Percentiles rank a stretch among this genome's conserved stretches.
phyloP scores from a whole-genome alignment of 2,113 vertebrate genomes.

The Ptyas mucosa region DNA sequence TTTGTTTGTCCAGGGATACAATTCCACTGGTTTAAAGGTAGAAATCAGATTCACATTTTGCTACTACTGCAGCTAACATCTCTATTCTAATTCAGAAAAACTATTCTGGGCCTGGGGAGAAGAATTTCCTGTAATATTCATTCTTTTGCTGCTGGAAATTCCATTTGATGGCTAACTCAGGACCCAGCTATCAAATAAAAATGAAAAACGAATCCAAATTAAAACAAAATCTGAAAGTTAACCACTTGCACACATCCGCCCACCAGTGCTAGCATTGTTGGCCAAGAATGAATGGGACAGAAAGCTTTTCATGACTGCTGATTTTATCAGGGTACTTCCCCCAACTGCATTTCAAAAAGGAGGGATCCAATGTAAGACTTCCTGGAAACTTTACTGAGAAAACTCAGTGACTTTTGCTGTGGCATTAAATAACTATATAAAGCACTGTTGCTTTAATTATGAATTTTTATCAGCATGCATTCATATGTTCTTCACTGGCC shows the following conservation, averaged over 20 bases:
- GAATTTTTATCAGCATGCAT: neutral
- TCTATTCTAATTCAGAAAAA: no score
- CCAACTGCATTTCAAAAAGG: neutral
- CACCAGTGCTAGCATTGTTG: no score
- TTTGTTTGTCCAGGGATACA: neutral
- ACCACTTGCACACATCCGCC: neutral
- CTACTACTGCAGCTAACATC: no score
- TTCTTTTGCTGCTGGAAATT: no score
- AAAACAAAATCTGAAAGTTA: neutral
- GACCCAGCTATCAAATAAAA: neutral
- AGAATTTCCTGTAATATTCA: no score
- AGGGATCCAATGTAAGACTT: neutral
- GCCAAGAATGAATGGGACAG: neutral
- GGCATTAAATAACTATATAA: neutral
- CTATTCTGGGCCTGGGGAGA: no score
- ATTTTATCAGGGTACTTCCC: neutral
- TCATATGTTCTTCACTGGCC: neutral
- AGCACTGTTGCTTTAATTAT: neutral
- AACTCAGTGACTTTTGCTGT: neutral
- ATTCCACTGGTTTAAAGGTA: no score
- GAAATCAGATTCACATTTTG: no score
- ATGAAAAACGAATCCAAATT: neutral
- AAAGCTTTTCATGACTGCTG: neutral
- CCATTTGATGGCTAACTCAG: neutral
- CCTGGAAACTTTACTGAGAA: neutral